phyloP scores from a whole-genome alignment of 2,113 vertebrate species.

The Carassius carassius region DNA sequence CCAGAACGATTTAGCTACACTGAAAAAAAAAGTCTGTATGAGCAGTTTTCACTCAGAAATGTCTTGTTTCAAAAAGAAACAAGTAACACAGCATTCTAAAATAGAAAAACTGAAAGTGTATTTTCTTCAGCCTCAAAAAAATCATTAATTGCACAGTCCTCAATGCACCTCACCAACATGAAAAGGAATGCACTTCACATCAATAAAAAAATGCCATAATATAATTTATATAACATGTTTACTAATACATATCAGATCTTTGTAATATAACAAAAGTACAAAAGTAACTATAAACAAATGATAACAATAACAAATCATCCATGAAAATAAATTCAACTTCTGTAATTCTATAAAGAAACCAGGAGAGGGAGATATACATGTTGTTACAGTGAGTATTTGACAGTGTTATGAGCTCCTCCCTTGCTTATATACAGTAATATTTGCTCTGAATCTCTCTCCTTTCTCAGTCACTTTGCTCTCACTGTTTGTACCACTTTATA shows the following conservation, averaged over 20 bases:
- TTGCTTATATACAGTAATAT: background rate
- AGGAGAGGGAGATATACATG: slow-evolving; percentile 8
- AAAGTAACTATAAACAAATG: background rate
- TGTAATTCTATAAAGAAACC: background rate
- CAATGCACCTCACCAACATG: no score
- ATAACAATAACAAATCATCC: background rate
- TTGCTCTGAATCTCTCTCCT: background rate
- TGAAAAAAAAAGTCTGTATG: no score
- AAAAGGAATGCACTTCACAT: no score
- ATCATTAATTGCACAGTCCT: no score
- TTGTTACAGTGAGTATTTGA: background rate
- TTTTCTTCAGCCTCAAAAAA: no score
- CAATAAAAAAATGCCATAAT: no score
- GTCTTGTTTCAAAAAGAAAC: no score
- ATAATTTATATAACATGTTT: background rate
- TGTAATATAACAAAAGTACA: background rate
- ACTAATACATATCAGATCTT: background rate
- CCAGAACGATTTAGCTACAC: no score
- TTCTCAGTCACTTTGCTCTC: background rate
- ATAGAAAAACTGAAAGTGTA: no score
- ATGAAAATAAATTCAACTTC: background rate
- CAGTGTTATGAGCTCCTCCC: slow-evolving; percentile 12
- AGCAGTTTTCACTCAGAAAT: no score
- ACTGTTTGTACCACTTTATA: background rate
- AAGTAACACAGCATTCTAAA: no score